A percentile compares a stretch with the other conserved stretches of the same genome.
phyloP scores from a whole-genome alignment of 2,888 invertebrate genomes.

The Mylabris sibirica region DNA sequence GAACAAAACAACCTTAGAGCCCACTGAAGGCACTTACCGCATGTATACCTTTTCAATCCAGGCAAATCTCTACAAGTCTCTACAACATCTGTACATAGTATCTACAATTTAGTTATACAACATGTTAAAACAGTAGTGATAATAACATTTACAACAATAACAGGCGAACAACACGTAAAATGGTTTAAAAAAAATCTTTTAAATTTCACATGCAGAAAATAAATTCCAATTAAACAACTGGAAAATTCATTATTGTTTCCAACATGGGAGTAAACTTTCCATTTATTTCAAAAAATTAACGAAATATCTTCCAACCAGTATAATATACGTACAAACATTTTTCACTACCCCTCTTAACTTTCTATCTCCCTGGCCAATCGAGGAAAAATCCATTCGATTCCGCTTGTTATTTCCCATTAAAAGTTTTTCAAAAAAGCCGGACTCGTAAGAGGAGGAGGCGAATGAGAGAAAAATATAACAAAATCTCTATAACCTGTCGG shows the following conservation, averaged over 20 bases:
- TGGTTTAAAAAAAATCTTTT: not conserved
- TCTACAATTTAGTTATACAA: not conserved
- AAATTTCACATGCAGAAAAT: not conserved
- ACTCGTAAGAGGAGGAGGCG: not conserved
- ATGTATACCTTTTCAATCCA: not conserved
- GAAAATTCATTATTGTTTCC: conserved; percentile 7
- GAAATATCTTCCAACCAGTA: not conserved
- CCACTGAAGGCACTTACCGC: conserved; percentile 4
- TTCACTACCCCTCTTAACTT: too few species aligned
- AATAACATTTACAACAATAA: not conserved
- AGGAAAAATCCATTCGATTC: not conserved
- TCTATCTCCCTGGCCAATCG: too few species aligned
- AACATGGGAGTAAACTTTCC: not conserved
- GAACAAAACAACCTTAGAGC: not conserved
- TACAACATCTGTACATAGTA: not conserved
- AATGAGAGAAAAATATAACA: not conserved
- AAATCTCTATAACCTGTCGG: not conserved
- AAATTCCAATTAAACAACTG: conserved; percentile 7
- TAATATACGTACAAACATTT: too few species aligned
- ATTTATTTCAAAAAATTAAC: not conserved
- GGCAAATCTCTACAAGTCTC: not conserved
- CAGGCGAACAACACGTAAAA: too few species aligned
- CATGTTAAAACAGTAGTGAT: not conserved
- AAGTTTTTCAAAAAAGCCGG: not conserved
- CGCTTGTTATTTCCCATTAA: not conserved